Evolutionary conservation across 2,113 vertebrate species (phyloP), one percentile per base, ranked within the genome.

Genomic region (Nothobranchius kuhntae): DNA sequence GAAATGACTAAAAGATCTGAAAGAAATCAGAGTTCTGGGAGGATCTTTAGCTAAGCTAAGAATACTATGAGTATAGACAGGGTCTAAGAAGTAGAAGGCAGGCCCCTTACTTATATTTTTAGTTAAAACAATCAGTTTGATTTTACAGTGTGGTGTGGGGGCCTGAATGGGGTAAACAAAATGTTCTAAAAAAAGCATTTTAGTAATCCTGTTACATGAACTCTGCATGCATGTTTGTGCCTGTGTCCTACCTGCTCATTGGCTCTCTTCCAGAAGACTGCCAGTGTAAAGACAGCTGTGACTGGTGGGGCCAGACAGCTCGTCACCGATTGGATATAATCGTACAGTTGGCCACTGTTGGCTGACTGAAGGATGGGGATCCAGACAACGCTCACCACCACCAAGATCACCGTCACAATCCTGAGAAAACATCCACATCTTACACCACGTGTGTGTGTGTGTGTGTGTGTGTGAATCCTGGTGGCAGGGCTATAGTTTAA

Each of bases 281-380:
- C 96, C 86, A 98, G 87, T 7, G 94, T 15, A 24, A 98, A 99
- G 69, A 97, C 90, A 0, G 96, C 94, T 0, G 96, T 96, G 67
- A 98, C 93, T 0, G 96, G 96, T 0, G 96, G 96, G 0, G 96
- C 96, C 66, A 99, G 91, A 82, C 92, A 97, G 89, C 96, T 98
- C 65, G 96, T 97, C 84, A 97, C 95, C 0, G 95, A 96, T 85
- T 99, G 96, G 91, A 98, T 98, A 88, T 98, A 98, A 61, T 95
- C 87, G 0, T 94, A 99, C 12, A 99, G 95, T 82, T 99, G 97
- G 0, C 96, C 96, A 0, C 96, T 93, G 3, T 93, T 95, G 81
- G 96, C 96, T 11, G 90, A 95, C 90, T 99, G 97, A 53, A 97
- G 93, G 71, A 98, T 91, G 8, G 96, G 97, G 84, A 98, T 98